Conservation (phyloP, 2,888 invertebrate species). For the Leucophora obtusa region DNA sequence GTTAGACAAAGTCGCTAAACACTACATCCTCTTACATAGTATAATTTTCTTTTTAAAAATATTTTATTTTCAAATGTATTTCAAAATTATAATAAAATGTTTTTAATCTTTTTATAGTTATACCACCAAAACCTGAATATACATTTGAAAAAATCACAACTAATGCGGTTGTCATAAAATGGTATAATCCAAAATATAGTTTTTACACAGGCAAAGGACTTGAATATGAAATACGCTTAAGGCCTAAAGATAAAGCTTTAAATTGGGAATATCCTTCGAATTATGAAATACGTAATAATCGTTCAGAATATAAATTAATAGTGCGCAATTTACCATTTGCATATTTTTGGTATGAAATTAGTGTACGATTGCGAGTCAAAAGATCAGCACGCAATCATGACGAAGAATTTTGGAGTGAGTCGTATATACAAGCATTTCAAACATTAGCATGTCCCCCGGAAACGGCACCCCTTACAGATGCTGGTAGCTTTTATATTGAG, state of each 20-base stretch:
- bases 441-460: constrained; percentile 81
- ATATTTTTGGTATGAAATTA: constrained; percentile 76
- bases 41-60: too few relatives aligned
- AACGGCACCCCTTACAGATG: constrained; percentile 83
- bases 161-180: constrained; percentile 66
- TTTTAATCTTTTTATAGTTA: constrained; percentile 60
- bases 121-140: constrained; percentile 68
- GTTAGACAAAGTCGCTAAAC: too few relatives aligned
- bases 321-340: constrained; percentile 63
- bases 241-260: constrained; percentile 60
- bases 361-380: constrained; percentile 82
- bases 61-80: too few relatives aligned
- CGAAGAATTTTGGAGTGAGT: constrained; percentile 84
- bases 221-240: constrained; percentile 66
- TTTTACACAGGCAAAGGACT: constrained; percentile 67
- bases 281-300: constrained; percentile 60
- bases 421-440: constrained; percentile 81
- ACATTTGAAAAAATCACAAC: constrained; percentile 65
- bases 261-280: constrained; percentile 60
- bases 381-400: constrained; percentile 80
- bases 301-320: constrained; percentile 57
- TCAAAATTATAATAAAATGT: not conserved
- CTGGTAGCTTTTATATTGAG: constrained; percentile 86
- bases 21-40: too few relatives aligned
- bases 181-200: constrained; percentile 67